Evolutionary conservation across 2,113 vertebrate species (phyloP), one percentile per base, ranked within the genome.

Genomic region (Prietella phreatophila): DNA sequence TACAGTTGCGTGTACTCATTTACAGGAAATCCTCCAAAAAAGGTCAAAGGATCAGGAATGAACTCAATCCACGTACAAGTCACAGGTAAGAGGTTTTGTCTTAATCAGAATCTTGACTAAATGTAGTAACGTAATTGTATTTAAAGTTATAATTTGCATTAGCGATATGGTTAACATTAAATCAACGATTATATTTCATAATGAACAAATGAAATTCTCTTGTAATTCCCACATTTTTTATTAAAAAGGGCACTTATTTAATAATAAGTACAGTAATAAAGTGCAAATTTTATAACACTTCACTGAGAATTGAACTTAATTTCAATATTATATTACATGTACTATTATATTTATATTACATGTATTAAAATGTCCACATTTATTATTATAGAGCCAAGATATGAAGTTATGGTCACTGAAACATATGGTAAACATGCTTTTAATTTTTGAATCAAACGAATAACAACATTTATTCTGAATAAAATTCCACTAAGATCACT

Each of bases 1-100:
- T 86, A 78, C 56, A 63, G 71, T 11, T 85, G 83, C 10, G 19
- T 84, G n/a, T 84, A 84, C 7, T 71, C 63, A 56, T 58, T 55
- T 39, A 30, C 55, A 56, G 42, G 36, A 58, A 58, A 27, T 73
- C 13, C 8, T 39, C 3, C 14, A 2, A 71, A 71, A 5, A 15
- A 75, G 0, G 33, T 85, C 50, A 85, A 1, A 15, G 67, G 50
- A 60, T 69, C 61, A 55, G 61, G 50, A 13, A 17, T 10, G 0
- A 81, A 61, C 13, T 36, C 81, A 13, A 85, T 85, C 69, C 30
- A 85, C 13, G n/a, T 85, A 6, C 65, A 55, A 25, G 30, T 85
- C 50, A 36, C 5, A 1, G 65, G 83, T 85, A 85, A 84, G 82
- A 65, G 1, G 25, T 61, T 9, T 56, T 56, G 4, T 11, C 0